Base-by-base conservation (phyloP, 1,140 invertebrate species). In the Bombus confusus region DNA sequence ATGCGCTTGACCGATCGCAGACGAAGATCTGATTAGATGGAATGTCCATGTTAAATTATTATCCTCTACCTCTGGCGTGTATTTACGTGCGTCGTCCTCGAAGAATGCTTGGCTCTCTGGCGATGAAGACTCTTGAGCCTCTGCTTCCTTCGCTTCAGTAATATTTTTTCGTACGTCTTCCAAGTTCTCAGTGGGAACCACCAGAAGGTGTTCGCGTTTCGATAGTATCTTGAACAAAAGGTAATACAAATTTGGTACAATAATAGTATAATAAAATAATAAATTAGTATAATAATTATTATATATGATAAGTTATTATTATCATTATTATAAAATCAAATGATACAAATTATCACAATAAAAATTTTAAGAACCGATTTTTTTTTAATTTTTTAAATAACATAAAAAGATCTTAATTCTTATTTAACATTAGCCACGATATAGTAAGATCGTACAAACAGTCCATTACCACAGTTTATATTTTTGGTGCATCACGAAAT, bases 171-270 rank as follows among this genome's bases (percentile, higher is more conserved):
- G 62, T 12, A 91, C 86, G 52, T 91, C 90, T 12, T 91, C 87
- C 76, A 91, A 74, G n/a, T 91, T 78, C n/a, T 31, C 74, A 15
- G 89, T 85, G 0, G 93, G 93, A 57, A 92, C 90, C 6, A 90
- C 91, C 9, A 93, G 91, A 68, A 94, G 77, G 64, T 94, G 92
- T 25, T 93, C 90, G 12, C 91, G 88, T 43, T 93, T 89, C 5
- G 93, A 88, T 3, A 94, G 86, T n/a, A 94, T 88, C 93, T 94
- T 86, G 15, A 85, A 80, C 43, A 47, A 72, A 28, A 68, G 18
- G 8, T 76, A 39, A 28, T 80, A 41, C 12, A n/a, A 69, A 69
- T 15, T 31, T 31, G 12, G 5, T n/a, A 15, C 13, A 66, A 31
- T 6, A 68, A 39, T 25, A 39, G 3, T 28, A 39, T 8, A 39